These are phyloP conservation scores for Ia io DNA, from an alignment of 2,113 vertebrate genomes.

Conservation along the genomic window DNA sequence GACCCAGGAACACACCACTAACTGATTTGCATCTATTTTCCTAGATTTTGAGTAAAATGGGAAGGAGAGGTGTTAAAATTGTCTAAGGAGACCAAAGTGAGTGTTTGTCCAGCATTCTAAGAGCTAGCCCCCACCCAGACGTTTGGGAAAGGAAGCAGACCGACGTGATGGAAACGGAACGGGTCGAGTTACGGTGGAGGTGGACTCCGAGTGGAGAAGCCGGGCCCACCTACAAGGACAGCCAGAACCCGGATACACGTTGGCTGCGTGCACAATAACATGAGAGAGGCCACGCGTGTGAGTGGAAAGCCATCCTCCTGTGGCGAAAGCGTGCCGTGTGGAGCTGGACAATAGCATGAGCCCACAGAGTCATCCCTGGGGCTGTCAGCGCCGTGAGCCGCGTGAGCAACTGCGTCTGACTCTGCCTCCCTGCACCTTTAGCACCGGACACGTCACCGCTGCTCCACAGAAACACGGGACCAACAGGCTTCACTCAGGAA, in stretches of 20 bases:
- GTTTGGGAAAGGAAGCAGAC: not conserved
- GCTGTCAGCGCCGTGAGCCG: not conserved
- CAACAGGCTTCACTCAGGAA: not conserved
- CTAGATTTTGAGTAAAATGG: not conserved
- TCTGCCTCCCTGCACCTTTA: not conserved
- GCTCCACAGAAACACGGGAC: not conserved
- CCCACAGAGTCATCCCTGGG: not conserved
- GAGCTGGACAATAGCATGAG: not conserved
- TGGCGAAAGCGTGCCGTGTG: not conserved
- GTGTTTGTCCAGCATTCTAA: not conserved
- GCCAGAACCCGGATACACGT: not conserved
- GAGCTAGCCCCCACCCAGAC: conserved; percentile 13
- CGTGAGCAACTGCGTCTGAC: not conserved
- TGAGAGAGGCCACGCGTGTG: not conserved
- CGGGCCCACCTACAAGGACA: not conserved
- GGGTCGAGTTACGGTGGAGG: not conserved
- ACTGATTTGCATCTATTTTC: not conserved
- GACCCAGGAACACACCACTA: not conserved
- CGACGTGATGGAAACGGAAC: not conserved
- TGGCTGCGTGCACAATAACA: not conserved
- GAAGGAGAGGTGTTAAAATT: not conserved
- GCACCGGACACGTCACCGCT: not conserved
- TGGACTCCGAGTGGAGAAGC: not conserved
- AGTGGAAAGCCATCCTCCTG: not conserved
- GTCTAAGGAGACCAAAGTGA: not conserved